Evolutionary conservation across 2,113 vertebrate species (phyloP), one percentile per base, ranked within the genome.

Genomic region (Corapipo altera): DNA sequence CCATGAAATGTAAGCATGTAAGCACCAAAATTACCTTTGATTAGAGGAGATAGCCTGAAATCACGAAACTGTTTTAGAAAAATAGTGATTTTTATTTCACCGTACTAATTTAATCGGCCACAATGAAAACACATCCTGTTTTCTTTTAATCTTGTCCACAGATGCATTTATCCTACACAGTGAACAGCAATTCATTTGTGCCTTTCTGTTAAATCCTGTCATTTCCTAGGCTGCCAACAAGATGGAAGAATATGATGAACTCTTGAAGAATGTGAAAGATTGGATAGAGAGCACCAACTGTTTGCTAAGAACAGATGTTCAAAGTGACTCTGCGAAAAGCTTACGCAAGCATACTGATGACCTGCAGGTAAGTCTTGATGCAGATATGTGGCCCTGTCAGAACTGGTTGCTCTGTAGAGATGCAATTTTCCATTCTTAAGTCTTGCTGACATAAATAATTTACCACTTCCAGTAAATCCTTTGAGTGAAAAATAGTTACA

Each of bases 181-280:
- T 37, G 30, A 61, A n/a, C 21, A 78, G 18, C 69, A 74, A 48
- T 49, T 81, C 11, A 14, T 41, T 37, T 80, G 19, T 57, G 33
- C 18, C 17, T 61, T 58, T 27, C 67, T 67, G 44, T 78, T 58
- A 96, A 79, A 89, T 18, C 11, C 5, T 96, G 26, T 92, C 8
- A 67, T 91, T 78, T 96, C 15, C 61, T 96, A 99, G 99, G 98
- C 98, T 79, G 97, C 97, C 15, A 87, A 73, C 33, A 99, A 98
- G 97, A 97, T 99, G 64, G 98, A 99, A 97, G 98, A 99, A 64
- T 99, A 98, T 64, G 91, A 98, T 22, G 99, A 99, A 70, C 98
- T 99, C 96, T 93, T 99, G 90, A 98, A 96, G 87, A 98, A 97
- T 43, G 98, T 98, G 7, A 91, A 97, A 43, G 94, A 91, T 54